Evolutionary conservation across 2,888 invertebrate genomes (phyloP), one percentile per base, ranked within the genome.

Genomic region (Drosophila demipolita): DNA sequence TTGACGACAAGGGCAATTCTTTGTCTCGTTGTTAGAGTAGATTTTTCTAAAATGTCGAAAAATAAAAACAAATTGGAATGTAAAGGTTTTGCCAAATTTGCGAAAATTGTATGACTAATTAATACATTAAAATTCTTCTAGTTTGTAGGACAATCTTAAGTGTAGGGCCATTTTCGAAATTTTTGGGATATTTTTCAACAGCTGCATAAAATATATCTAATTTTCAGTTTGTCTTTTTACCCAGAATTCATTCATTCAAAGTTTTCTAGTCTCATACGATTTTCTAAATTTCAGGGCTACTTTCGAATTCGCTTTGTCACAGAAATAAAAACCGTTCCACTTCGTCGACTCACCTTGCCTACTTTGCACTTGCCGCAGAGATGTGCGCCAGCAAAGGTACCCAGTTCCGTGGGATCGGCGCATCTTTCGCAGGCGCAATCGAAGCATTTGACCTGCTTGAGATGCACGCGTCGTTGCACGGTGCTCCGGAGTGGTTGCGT

Each of bases 401-500:
- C 91, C 95, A 96, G 91, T 91, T 97, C 97, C 0, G 96, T 95
- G 6, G 96, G 95, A 92, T 96, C 96, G 35, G 90, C 92, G 84
- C 97, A 97, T 70, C 96, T 94, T 0, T 93, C 92, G 80, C 97
- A 97, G 48, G 92, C 92, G 84, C 97, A 97, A 58, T 95, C 94
- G 78, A 96, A 96, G 90, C 95, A 96, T 92, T 96, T 96, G 3
- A 94, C 93, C 60, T 93, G 93, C 78, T 93, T 94, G 5, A 97
- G 92, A 91, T 95, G 95, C 78, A 94, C 93, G 78, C 96, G 93
- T 55, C 96, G 93, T 70, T 95, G 94, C 20, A 95, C 93, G 2
- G 96, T 96, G 20, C 96, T 95, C 93, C 95, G 95, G 53, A 97
- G 91, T 0, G 95, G 94, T 90, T 96, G 96, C 0, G 96, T 96